Base-by-base conservation (phyloP, 2,113 vertebrate species). In the Cairina moschata region DNA sequence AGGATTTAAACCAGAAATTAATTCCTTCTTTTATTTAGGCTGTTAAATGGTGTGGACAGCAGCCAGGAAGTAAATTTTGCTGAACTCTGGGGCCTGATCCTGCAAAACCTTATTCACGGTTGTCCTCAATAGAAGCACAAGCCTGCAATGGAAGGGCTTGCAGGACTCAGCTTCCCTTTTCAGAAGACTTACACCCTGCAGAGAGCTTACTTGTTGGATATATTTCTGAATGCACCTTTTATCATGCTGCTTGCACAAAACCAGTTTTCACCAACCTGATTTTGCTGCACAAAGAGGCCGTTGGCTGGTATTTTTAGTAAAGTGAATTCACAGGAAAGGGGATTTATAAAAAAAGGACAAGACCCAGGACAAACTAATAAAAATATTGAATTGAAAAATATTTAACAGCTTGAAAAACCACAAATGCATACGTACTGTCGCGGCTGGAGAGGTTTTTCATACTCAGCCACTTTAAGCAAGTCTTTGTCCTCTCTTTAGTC, bases 191-290 rank as follows among this genome's bases (percentile, higher is more conserved):
- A 85, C 81, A 95, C 84, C 92, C 95, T 87, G 95, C 88, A 79
- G 95, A 72, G 92, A 96, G 77, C 88, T 96, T 93, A 85, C 95
- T 96, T 89, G 90, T 93, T 94, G 92, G 83, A 89, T 92, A 67
- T 76, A 83, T 97, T 94, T 87, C 93, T 94, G 91, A 97, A 96
- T 89, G 81, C 88, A 96, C 81, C 92, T 96, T 97, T 96, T 91
- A 93, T 97, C 91, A n/a, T 77, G 81, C 81, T 93, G 67, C 91
- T 91, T 92, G 86, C 81, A 96, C 92, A 92, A 93, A 96, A 95
- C 25, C 88, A 84, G 74, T 92, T 95, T 93, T 89, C 91, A 85
- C 91, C 95, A 95, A 94, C 83, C 88, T 92, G 91, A 93, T 96
- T 93, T 89, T 34, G 15, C 71, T 38, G 54, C 77, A 96, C 63